phyloP scores from a whole-genome alignment of 64 coral and sea anemone species.

The Acropora yongei region DNA sequence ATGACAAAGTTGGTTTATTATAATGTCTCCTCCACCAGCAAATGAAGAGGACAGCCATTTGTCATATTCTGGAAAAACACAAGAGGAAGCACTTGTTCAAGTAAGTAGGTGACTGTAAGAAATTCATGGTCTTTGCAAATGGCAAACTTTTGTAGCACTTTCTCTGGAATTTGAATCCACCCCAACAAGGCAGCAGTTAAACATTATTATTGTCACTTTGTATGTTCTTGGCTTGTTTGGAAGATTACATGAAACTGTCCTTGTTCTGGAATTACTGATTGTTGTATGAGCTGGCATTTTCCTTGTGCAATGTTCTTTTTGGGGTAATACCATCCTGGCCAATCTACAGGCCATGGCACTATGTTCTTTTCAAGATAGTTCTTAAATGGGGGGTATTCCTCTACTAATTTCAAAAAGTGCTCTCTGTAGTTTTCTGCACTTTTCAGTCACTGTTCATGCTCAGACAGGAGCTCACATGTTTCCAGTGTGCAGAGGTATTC shows the following conservation, averaged over 20 bases:
- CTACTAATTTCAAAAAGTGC: neutral
- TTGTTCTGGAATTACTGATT: conserved; percentile 14
- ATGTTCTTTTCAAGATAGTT: conserved; percentile 6
- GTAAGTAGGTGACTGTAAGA: conserved; percentile 19
- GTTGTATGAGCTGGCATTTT: neutral
- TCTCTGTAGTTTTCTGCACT: conserved; percentile 49
- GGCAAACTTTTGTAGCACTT: conserved; percentile 34
- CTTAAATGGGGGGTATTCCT: conserved; percentile 1
- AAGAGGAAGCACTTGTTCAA: too few species aligned
- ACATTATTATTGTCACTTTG: neutral
- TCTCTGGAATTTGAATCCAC: conserved; percentile 1
- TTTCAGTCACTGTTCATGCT: conserved; percentile 49
- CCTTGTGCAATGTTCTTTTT: conserved; percentile 9
- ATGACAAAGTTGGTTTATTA: conserved; percentile 19
- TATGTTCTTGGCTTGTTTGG: conserved; percentile 46
- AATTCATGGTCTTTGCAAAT: conserved; percentile 51
- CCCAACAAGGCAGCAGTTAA: conserved; percentile 23
- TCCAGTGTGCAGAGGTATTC: conserved; percentile 43
- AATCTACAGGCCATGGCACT: conserved; percentile 34
- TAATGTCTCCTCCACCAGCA: conserved; percentile 27
- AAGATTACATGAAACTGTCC: conserved; percentile 60
- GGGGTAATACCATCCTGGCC: conserved; percentile 46
- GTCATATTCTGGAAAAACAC: too few species aligned
- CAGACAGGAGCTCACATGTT: conserved; percentile 49
- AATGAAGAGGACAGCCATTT: neutral